These are phyloP conservation scores for Limenitis arthemis DNA, from an alignment of 2,888 invertebrate genomes.

Conservation along the genomic window DNA sequence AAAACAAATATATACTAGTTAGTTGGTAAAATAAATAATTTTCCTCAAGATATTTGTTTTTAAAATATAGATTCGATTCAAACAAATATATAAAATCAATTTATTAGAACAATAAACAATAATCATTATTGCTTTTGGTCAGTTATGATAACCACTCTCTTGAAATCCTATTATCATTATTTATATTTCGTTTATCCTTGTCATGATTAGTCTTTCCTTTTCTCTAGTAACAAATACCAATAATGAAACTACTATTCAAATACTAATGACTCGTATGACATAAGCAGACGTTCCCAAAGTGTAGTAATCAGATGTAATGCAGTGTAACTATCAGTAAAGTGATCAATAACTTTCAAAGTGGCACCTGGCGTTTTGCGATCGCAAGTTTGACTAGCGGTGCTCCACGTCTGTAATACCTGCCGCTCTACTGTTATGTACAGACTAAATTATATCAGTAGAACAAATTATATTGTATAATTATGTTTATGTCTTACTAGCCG, in stretches of 20 bases:
- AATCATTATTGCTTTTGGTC: no score
- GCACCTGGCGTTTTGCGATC: slow-evolving; percentile 24
- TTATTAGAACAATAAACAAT: no score
- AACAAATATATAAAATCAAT: no score
- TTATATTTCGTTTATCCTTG: background rate
- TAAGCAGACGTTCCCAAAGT: slow-evolving; percentile 3
- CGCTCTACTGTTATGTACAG: slow-evolving; percentile 13
- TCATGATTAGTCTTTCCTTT: background rate
- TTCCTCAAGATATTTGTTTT: no score
- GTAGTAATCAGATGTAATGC: slow-evolving; percentile 11
- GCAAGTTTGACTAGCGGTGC: slow-evolving; percentile 20
- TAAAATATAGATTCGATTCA: no score
- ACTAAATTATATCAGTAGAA: background rate
- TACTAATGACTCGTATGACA: background rate
- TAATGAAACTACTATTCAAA: background rate
- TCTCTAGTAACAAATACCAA: background rate
- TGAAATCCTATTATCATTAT: background rate
- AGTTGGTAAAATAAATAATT: no score
- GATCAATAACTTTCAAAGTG: slow-evolving; percentile 26
- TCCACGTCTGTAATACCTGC: slow-evolving; percentile 23
- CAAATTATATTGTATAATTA: background rate
- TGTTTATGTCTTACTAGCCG: no score
- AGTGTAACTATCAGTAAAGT: slow-evolving; percentile 24
- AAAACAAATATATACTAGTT: no score
- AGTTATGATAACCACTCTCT: no score